A percentile compares a stretch with the other conserved stretches of the same genome.
phyloP scores from a whole-genome alignment of 2,797 vertebrate species.

The Galago senegalensis region DNA sequence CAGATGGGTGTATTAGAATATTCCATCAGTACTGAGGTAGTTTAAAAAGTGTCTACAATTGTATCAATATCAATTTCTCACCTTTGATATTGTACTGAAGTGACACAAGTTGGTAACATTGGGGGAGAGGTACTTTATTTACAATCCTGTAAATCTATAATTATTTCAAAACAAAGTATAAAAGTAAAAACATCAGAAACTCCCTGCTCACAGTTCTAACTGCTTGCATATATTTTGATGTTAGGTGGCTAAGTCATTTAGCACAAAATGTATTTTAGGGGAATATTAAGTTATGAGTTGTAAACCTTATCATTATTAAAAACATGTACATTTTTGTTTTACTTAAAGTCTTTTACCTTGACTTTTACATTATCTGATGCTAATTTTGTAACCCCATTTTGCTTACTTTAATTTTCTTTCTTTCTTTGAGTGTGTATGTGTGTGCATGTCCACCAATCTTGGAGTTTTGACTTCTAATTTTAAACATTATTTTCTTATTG shows the following conservation, averaged over 20 bases:
- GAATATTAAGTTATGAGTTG: not conserved
- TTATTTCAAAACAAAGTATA: not conserved
- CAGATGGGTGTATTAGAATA: not conserved
- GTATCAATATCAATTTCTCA: not conserved
- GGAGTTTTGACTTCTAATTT: not conserved
- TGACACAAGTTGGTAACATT: not conserved
- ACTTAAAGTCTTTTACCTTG: not conserved
- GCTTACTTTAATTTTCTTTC: not conserved
- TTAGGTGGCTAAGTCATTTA: not conserved
- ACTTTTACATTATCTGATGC: not conserved
- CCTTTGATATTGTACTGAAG: not conserved
- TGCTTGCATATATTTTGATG: not conserved
- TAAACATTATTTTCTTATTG: not conserved
- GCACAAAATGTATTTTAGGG: not conserved
- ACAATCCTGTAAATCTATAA: not conserved
- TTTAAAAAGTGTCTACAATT: not conserved
- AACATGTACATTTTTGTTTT: not conserved
- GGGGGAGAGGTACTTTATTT: not conserved
- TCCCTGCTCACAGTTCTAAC: not conserved
- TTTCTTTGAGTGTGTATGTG: not conserved
- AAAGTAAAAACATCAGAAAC: not conserved
- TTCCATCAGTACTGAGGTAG: not conserved
- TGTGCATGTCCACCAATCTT: not conserved
- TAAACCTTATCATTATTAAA: slow-evolving; percentile 6
- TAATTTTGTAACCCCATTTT: not conserved